Base-by-base conservation (phyloP, 2,888 invertebrate genomes). In the Lasioglossum vierecki region DNA sequence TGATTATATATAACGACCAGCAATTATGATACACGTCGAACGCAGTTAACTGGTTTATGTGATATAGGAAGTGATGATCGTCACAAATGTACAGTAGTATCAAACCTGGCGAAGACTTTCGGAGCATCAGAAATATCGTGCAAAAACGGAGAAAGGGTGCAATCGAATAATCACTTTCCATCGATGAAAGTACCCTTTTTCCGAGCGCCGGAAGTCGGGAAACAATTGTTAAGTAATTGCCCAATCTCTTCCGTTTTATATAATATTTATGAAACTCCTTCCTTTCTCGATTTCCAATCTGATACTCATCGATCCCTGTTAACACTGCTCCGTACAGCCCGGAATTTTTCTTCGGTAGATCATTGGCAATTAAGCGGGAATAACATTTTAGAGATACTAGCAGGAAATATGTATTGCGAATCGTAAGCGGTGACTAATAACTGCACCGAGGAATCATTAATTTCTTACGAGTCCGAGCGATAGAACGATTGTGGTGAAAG, bases 191-290 rank as follows among this genome's bases (percentile, higher is more conserved):
- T 77, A 13, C 26, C 57, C 35, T 68, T 30, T 66, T 15, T 66
- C 41, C 15, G 18, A 13, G 4, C 18, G n/a, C 39, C 73, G 73
- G 73, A 66, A 74, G 46, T 57, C 2, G 39, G 39, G 39, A 44
- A 82, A 83, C 73, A 82, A 83, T 73, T 46, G 76, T 83, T 77
- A 49, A 82, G 57, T 77, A 82, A 83, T 83, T 73, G 30, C 4
- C n/a, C 76, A 49, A 73, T 82, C 76, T 46, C 13, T 83, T 63
- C 35, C 60, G 35, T 71, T 83, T 83, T 83, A 83, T 71, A 53
- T 83, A 83, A 82, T 18, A 63, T 66, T 49, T 30, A 5, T 26
- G 60, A 74, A 68, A 70, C 49, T n/a, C 35, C 26, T 35, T 5
- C 49, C 30, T 70, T 57, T 73, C 49, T 80, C 44, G 18, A 44